Conservation (phyloP, 2,797 vertebrate species). For the Lithobates pipiens region DNA sequence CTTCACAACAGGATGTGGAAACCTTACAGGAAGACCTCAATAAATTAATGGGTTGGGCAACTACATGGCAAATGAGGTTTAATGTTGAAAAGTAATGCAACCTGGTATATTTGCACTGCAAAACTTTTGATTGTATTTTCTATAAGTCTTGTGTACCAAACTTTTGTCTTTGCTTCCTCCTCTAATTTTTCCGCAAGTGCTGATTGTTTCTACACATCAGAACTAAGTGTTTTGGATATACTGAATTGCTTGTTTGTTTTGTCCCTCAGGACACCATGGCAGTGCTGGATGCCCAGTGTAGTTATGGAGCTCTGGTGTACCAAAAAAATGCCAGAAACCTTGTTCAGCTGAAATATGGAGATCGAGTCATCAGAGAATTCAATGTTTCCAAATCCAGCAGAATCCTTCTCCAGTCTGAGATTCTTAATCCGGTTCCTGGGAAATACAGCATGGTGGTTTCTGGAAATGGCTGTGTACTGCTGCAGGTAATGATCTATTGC, state of each 20-base stretch:
- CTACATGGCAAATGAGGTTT: no score
- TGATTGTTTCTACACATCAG: no score
- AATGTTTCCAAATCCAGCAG: conserved; percentile 57
- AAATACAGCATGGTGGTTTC: conserved; percentile 54
- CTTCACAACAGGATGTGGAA: no score
- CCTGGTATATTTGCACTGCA: no score
- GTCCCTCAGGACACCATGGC: conserved; percentile 61
- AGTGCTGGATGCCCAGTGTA: conserved; percentile 63
- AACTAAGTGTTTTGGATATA: no score
- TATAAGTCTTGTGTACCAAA: no score
- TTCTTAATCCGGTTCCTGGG: conserved; percentile 24
- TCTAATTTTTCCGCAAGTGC: no score
- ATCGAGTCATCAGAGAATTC: conserved; percentile 44
- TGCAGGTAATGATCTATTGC: conserved; percentile 64
- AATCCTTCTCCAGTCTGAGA: conserved; percentile 60
- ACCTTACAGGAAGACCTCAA: no score
- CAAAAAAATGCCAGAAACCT: conserved; percentile 38
- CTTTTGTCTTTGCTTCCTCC: no score
- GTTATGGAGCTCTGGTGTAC: conserved; percentile 57
- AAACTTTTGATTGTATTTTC: no score
- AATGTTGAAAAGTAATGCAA: no score
- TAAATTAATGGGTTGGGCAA: no score
- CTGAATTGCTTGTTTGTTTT: not conserved
- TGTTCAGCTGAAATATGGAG: conserved; percentile 48
- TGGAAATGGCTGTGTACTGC: conserved; percentile 63